Evolutionary conservation across 2,113 vertebrate species (phyloP).

Genomic region (Zapornia atra): DNA sequence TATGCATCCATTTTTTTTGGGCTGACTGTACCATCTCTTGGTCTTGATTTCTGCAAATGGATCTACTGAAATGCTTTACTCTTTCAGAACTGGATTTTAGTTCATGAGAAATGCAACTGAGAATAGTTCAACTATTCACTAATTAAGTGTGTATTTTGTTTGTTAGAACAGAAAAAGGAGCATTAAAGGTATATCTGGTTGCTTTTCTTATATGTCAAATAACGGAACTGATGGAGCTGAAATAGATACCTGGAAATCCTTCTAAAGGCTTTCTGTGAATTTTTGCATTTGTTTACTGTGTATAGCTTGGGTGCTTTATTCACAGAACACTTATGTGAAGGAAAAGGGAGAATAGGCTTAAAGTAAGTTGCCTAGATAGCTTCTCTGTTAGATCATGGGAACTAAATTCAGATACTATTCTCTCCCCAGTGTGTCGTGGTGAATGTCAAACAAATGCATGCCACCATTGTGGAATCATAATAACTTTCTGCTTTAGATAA

Average conservation of each 20-base stretch:
- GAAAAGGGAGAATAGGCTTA: not conserved
- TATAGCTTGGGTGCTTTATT: not conserved
- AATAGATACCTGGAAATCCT: not conserved
- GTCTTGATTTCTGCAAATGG: not conserved
- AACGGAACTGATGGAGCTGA: not conserved
- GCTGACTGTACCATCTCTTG: not conserved
- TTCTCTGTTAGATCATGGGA: conserved; percentile 58
- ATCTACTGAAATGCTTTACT: not conserved
- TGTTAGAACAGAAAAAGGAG: not conserved
- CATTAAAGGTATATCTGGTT: not conserved
- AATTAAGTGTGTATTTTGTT: not conserved
- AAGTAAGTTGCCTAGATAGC: conserved; percentile 24
- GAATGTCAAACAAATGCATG: conserved; percentile 60
- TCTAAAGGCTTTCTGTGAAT: not conserved
- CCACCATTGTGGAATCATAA: conserved; percentile 53
- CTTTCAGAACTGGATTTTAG: not conserved
- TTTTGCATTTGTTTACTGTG: not conserved
- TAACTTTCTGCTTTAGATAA: conserved; percentile 56
- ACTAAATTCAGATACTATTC: conserved; percentile 41
- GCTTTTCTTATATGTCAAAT: not conserved
- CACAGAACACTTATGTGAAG: not conserved
- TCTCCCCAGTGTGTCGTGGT: not conserved
- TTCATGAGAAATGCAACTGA: not conserved
- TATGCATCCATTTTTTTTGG: not conserved
- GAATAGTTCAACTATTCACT: not conserved